These are phyloP conservation scores for Leptopilina boulardi DNA, from an alignment of 1,140 invertebrate genomes.

Conservation along the genomic window DNA sequence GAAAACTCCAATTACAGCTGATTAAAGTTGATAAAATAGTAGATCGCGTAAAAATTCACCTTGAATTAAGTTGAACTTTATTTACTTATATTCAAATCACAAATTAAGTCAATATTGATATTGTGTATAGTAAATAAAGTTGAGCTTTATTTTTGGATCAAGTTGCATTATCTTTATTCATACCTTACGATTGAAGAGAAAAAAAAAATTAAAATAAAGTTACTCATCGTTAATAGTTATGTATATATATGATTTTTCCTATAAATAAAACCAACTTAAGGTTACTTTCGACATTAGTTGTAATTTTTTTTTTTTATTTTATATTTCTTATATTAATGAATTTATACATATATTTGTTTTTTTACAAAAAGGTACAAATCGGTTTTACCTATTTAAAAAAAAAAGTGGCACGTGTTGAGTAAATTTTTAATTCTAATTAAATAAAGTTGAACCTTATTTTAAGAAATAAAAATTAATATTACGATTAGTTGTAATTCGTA, in stretches of 20 bases:
- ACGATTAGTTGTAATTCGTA: background rate
- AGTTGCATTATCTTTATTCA: background rate
- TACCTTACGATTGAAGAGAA: background rate
- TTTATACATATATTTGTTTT: background rate
- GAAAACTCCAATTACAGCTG: conserved; percentile 23
- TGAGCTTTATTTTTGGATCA: background rate
- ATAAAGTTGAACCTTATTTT: background rate
- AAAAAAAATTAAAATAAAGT: conserved; percentile 7
- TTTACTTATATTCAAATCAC: background rate
- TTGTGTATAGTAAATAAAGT: background rate
- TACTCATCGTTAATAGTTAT: conserved; percentile 11
- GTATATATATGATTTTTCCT: conserved; percentile 26
- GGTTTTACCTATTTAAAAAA: background rate
- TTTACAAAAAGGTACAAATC: conserved; percentile 26
- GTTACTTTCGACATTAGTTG: background rate
- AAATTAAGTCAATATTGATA: background rate
- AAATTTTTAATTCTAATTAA: background rate
- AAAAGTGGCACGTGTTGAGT: conserved; percentile 8
- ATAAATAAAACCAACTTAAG: conserved; percentile 19
- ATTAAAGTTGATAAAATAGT: conserved; percentile 59
- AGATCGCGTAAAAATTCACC: conserved; percentile 56
- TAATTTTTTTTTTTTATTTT: background rate
- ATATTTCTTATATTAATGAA: background rate
- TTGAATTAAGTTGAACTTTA: conserved; percentile 12
- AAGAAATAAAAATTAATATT: too few relatives aligned